These are phyloP conservation scores for Athrips mouffetella DNA, from an alignment of 2,888 invertebrate species.

Conservation along the genomic window DNA sequence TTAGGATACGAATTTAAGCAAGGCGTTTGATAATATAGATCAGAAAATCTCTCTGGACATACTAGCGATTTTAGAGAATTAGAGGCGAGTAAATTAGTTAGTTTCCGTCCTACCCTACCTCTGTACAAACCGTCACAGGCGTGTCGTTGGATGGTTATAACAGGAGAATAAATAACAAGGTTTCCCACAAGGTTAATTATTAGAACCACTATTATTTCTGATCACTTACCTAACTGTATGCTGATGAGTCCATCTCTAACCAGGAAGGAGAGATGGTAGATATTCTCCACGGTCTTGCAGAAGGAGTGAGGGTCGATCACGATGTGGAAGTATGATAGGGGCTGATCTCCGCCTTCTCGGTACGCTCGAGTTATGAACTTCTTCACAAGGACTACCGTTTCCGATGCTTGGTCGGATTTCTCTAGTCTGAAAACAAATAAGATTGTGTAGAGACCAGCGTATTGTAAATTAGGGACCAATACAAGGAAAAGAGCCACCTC, in stretches of 20 bases:
- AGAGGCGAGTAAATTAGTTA: no score
- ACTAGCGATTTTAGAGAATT: no score
- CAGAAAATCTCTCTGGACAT: no score
- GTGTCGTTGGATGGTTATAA: no score
- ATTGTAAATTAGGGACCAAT: background rate
- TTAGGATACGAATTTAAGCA: no score
- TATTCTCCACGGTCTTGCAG: conserved; percentile 80
- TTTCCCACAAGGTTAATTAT: no score
- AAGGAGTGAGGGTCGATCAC: conserved; percentile 80
- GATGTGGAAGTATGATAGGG: conserved; percentile 78
- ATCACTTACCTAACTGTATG: conserved; percentile 61
- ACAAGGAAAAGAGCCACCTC: background rate
- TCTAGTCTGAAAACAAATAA: conserved; percentile 44
- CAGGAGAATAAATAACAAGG: no score
- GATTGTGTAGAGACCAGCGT: no score
- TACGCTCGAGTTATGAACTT: conserved; percentile 63
- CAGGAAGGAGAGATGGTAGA: conserved; percentile 81
- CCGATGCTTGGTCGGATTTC: conserved; percentile 75
- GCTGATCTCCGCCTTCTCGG: conserved; percentile 45
- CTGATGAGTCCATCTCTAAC: conserved; percentile 75
- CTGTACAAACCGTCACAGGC: no score
- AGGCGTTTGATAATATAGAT: no score
- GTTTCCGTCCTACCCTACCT: no score
- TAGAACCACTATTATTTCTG: background rate
- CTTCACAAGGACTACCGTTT: conserved; percentile 73